A percentile compares a stretch with the other conserved stretches of the same genome.
Evolutionary conservation across 2,113 vertebrate genomes (phyloP).

Genomic region (Deroptyus accipitrinus): DNA sequence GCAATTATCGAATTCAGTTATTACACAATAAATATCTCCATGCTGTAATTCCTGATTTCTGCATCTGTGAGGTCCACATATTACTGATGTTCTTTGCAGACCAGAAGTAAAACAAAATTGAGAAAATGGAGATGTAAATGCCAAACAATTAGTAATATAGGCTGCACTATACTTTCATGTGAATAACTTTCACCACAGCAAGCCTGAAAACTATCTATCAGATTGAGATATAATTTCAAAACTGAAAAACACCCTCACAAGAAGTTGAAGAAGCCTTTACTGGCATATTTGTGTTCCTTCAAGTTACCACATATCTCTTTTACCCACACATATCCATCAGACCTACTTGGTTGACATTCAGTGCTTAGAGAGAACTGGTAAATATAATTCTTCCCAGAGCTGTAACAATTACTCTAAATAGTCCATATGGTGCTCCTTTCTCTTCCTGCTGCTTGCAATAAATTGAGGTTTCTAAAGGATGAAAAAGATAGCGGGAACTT

Average conservation of each 20-base stretch:
- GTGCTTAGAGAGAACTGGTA: neutral
- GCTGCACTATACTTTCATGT: neutral
- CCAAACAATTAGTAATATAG: neutral
- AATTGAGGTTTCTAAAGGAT: neutral
- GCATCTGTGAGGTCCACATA: neutral
- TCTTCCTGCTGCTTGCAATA: neutral
- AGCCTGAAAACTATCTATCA: neutral
- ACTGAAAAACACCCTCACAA: neutral
- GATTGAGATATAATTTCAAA: neutral
- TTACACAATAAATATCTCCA: neutral
- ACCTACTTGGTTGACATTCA: slow-evolving; percentile 11
- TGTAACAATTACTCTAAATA: neutral
- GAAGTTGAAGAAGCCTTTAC: neutral
- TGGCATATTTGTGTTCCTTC: neutral
- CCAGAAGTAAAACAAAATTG: neutral
- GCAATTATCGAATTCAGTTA: neutral
- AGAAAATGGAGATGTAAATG: neutral
- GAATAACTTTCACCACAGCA: neutral
- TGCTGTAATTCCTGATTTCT: neutral
- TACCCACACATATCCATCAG: neutral
- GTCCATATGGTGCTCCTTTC: neutral
- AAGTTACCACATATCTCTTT: neutral
- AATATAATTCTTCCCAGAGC: neutral
- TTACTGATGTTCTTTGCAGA: neutral
- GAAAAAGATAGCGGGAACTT: neutral